Evolutionary conservation across 2,888 invertebrate genomes (phyloP), one percentile per base, ranked within the genome.

Genomic region (Amphipyra tragopoginis): DNA sequence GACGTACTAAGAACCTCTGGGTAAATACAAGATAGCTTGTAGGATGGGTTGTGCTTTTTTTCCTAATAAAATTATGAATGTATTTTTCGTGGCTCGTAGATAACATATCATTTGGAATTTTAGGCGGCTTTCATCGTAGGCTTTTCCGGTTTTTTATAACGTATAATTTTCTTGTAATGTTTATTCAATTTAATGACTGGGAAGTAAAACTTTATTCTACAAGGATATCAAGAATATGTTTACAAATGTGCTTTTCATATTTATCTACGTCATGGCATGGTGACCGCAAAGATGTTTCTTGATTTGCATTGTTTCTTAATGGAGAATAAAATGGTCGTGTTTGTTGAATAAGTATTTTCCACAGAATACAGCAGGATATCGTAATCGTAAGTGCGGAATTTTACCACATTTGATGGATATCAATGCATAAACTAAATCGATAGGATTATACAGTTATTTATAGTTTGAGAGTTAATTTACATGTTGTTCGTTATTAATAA

Each of bases 261-360:
- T 50, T 38, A 38, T 26, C 21, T 21, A 14, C n/a, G 9, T 42
- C 0, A 15, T 13, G 21, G 21, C 36, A 21, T 48, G 8, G 9
- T 29, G 29, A 29, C 7, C 29, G 5, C 29, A 29, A 29, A 29
- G 2, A 7, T 29, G 11, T 8, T 45, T 34, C 10, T 33, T 50
- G 33, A 39, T 54, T 42, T 47, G 34, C 21, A 38, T 71, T n/a
- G 29, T 40, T 51, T 63, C n/a, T 14, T 15, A 7, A 36, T 47
- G 8, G 42, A 48, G 55, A 39, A 34, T 0, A 15, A 15, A 42
- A 42, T 42, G 8, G 15, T 43, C 39, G 10, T 33, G 26, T 45
- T 47, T 9, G 14, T 40, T 29, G 15, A 40, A 29, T 36, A 51
- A 29, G 39, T 39, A 15, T 56, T 71, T 67, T 52, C 65, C 48